A percentile compares a stretch with the other conserved stretches of the same genome.
phyloP scores from a whole-genome alignment of 1,140 invertebrate genomes.

The Pseudomyrmex cubaensis region DNA sequence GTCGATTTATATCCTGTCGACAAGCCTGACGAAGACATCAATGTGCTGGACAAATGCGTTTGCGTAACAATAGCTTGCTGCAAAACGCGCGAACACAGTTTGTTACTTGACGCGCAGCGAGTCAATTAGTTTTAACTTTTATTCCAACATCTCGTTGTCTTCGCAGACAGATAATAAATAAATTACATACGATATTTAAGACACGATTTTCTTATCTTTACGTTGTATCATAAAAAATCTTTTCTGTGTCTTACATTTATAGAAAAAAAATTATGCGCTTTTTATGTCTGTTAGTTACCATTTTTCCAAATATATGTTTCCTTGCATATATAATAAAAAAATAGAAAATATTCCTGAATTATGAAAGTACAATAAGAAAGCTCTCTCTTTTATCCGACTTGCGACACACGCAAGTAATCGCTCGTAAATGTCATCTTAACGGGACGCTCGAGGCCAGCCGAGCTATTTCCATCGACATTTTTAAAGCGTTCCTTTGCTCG shows the following conservation, averaged over 20 bases:
- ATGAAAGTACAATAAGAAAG: neutral
- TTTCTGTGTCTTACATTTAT: neutral
- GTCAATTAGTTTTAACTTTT: too few species aligned
- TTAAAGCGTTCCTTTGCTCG: constrained; percentile 4
- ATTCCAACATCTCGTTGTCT: too few species aligned
- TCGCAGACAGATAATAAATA: too few species aligned
- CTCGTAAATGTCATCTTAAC: constrained; percentile 24
- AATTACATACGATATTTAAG: too few species aligned
- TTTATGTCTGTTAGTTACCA: neutral
- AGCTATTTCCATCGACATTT: constrained; percentile 29
- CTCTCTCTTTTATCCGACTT: neutral
- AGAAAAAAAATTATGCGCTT: neutral
- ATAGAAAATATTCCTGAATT: neutral
- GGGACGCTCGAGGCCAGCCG: neutral
- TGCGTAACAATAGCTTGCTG: neutral
- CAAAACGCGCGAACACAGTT: neutral
- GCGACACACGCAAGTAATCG: constrained; percentile 11
- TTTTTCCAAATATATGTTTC: neutral
- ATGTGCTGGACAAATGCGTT: neutral
- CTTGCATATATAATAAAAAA: neutral
- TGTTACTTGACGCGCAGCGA: neutral
- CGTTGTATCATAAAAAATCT: neutral
- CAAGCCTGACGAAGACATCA: constrained; percentile 7
- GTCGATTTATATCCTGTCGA: constrained; percentile 29
- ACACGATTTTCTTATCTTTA: neutral